Evolutionary conservation across 2,797 vertebrate genomes (phyloP).

Genomic region (Brachyalestes nurse): DNA sequence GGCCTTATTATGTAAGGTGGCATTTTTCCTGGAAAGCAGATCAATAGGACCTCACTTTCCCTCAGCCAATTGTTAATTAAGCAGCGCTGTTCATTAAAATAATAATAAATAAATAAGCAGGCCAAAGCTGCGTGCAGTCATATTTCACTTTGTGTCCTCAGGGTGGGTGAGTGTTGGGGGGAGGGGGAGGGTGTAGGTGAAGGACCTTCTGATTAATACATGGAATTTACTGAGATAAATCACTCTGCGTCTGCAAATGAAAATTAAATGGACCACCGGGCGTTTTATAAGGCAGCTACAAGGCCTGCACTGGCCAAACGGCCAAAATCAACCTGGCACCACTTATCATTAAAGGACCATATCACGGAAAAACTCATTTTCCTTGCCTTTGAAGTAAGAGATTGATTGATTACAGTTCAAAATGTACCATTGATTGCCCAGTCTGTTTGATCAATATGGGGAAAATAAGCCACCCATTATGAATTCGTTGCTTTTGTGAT

Average conservation of each 20-base stretch:
- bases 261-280: constrained; percentile 1
- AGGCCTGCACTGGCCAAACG: neutral
- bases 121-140: constrained; percentile 68
- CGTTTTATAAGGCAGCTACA: neutral
- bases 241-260: neutral
- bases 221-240: constrained; percentile 13
- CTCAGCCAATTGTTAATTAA: constrained; percentile 81
- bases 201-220: constrained; percentile 21
- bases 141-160: constrained; percentile 57
- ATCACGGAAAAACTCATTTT: neutral
- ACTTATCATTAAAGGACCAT: neutral
- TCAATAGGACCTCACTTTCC: constrained; percentile 80
- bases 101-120: constrained; percentile 65
- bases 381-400: too few species aligned
- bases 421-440: neutral
- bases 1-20: constrained; percentile 34
- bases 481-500: too few species aligned
- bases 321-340: neutral
- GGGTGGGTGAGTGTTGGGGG: constrained; percentile 20
- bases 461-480: neutral
- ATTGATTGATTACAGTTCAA: neutral
- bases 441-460: neutral
- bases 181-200: neutral
- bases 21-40: constrained; percentile 73
- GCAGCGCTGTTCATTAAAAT: constrained; percentile 72